phyloP scores from a whole-genome alignment of 2,797 vertebrate genomes.

The Podarcis siculus region DNA sequence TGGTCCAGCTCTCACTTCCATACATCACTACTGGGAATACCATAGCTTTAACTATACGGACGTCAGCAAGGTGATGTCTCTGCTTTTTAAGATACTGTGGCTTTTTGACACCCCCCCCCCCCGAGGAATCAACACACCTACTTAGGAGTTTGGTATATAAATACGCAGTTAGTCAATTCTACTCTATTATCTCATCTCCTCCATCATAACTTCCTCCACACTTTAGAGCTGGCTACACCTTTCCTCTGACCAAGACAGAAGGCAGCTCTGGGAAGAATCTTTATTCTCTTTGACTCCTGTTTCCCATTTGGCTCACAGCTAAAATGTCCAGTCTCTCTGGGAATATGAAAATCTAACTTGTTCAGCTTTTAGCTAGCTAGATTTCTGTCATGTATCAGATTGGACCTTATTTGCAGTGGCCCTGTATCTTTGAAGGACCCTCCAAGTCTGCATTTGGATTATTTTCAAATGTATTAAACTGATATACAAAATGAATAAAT shows the following conservation, averaged over 20 bases:
- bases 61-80: too few relatives aligned
- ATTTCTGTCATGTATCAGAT: not conserved
- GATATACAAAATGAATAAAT: too few relatives aligned
- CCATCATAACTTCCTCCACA: not conserved
- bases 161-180: not conserved
- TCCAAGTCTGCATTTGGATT: too few relatives aligned
- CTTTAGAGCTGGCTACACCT: not conserved
- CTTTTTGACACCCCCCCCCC: too few relatives aligned
- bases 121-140: too few relatives aligned
- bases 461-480: too few relatives aligned
- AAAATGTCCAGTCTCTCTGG: not conserved
- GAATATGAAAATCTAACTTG: not conserved
- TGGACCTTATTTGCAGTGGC: too few relatives aligned
- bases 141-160: not conserved
- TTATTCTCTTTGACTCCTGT: not conserved
- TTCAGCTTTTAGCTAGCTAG: not conserved
- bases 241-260: not conserved
- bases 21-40: too few relatives aligned
- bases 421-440: too few relatives aligned
- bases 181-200: not conserved
- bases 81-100: too few relatives aligned
- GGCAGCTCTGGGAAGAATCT: not conserved
- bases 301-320: not conserved
- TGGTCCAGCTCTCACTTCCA: too few relatives aligned
- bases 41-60: too few relatives aligned